Evolutionary conservation across 53 echinoderm and acorn worm genomes (phyloP).

Genomic region (Glandiceps talaboti): DNA sequence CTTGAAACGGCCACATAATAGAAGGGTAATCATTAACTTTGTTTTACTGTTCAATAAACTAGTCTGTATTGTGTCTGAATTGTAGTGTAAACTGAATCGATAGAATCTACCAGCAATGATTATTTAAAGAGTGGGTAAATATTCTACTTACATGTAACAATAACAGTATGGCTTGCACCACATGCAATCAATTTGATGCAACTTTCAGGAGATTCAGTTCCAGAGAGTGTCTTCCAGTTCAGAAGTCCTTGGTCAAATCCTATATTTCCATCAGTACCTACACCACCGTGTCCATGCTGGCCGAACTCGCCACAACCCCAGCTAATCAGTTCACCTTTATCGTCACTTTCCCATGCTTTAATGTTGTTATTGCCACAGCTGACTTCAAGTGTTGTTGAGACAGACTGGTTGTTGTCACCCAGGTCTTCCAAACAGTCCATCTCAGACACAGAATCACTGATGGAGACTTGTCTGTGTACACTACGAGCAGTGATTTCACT

Average conservation of each 20-base stretch:
- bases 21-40: too few species aligned
- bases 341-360: not conserved
- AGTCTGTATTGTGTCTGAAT: too few species aligned
- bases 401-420: not conserved
- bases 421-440: not conserved
- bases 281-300: conserved; percentile 74
- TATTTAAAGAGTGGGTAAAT: too few species aligned
- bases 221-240: conserved; percentile 12
- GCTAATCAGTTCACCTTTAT: not conserved
- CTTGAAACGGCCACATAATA: too few species aligned
- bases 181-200: conserved; percentile 47
- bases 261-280: conserved; percentile 2
- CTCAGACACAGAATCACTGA: not conserved
- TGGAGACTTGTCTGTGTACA: not conserved
- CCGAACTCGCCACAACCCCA: conserved; percentile 98
- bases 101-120: too few species aligned
- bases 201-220: not conserved
- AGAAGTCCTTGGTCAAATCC: not conserved
- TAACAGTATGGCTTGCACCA: conserved; percentile 79
- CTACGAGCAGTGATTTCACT: not conserved
- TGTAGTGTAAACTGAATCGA: too few species aligned
- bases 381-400: not conserved
- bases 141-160: conserved; percentile 64
- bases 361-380: not conserved
- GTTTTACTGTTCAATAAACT: too few species aligned